Evolutionary conservation across 2,888 invertebrate species (phyloP), one percentile per base, ranked within the genome.

Genomic region (Drosophila fungiperda): DNA sequence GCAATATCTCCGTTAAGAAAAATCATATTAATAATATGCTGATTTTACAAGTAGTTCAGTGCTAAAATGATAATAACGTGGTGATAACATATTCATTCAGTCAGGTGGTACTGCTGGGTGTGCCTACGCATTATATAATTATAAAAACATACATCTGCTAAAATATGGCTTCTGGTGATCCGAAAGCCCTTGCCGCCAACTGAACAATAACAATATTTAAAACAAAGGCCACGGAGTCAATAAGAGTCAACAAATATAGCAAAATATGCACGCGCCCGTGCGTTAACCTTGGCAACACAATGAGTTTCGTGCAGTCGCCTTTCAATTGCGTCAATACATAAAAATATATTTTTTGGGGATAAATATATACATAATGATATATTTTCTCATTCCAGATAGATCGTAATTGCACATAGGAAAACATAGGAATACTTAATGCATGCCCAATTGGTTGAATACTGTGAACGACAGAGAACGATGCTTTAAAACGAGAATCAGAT

Each of bases 91-190:
- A 65, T 26, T 72, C 63, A 68, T 35, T 76, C 67, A 68, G 83
- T 82, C 80, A 78, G 82, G 80, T 63, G 70, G 73, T 67, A 58
- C 38, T 62, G 50, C 45, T 64, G 49, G 59, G 68, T 72, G 57
- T 74, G 71, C 71, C 79, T 69, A 38, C 72, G 73, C 72, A 86
- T 86, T 86, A 86, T 86, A 86, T 86, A 86, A 86, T 78, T 74
- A 65, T 58, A 76, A 82, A 71, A 62, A 67, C 60, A 66, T 62
- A 67, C 53, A 63, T 68, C 61, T 65, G 66, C 68, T 69, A 63
- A 63, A 68, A 81, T 72, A 73, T 77, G 76, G 67, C 52, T 69
- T 52, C 49, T 73, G 64, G 35, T 62, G 69, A 67, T 64, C 50
- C 40, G 7, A 36, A 65, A 62, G 50, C 52, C 60, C 38, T 49